Conservation (phyloP, 2,888 invertebrate genomes). For the Epicampocera succincta region DNA sequence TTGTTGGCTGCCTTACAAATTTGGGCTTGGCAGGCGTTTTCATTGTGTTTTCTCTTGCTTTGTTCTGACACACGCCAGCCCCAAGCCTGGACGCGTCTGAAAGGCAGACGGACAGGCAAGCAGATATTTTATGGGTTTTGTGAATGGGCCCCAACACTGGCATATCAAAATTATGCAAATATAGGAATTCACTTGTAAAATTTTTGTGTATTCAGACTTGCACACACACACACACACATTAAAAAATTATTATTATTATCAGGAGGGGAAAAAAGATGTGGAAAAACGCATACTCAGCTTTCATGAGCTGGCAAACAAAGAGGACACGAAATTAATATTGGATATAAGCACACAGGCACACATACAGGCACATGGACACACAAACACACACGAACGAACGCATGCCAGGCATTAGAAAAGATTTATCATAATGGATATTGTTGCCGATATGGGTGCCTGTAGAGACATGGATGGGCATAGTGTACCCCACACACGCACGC, state of each 20-base stretch:
- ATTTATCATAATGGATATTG: too few species aligned
- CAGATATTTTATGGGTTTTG: slow-evolving; percentile 33
- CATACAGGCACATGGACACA: too few species aligned
- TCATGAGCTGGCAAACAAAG: background rate
- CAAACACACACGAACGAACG: too few species aligned
- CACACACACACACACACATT: background rate
- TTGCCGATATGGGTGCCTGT: too few species aligned
- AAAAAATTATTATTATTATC: too few species aligned
- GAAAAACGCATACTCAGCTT: background rate
- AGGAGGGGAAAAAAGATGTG: background rate
- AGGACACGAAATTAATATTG: too few species aligned
- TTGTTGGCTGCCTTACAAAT: background rate
- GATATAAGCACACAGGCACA: too few species aligned
- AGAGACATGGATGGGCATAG: too few species aligned
- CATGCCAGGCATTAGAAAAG: too few species aligned
- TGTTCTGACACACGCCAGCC: background rate
- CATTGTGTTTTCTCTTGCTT: background rate
- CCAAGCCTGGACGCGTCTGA: background rate
- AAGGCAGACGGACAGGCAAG: background rate
- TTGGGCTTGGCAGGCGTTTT: slow-evolving; percentile 15
- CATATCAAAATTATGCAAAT: slow-evolving; percentile 57
- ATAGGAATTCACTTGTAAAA: slow-evolving; percentile 61
- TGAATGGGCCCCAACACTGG: slow-evolving; percentile 21
- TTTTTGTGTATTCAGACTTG: slow-evolving; percentile 7
- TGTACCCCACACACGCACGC: too few species aligned